Base-by-base conservation (phyloP, 2,113 vertebrate genomes). In the Nycticebus coucang region DNA sequence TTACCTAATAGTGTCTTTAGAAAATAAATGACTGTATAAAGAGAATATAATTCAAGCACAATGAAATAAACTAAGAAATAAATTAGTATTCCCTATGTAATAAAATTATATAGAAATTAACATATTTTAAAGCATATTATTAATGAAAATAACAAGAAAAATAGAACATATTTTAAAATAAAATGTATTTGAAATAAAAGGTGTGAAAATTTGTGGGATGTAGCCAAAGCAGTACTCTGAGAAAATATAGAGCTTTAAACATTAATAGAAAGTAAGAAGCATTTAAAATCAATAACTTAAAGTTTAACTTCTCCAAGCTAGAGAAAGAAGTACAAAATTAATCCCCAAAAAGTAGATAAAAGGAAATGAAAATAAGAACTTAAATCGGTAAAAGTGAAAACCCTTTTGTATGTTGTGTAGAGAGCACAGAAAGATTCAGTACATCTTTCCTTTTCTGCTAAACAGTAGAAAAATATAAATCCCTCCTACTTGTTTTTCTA, bases 401-500 rank as follows among this genome's bases (percentile, higher is more conserved):
- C 41, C 41, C 5, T 41, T 41, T 41, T 41, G 41, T 41, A 41
- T 41, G 41, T 41, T 41, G 41, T 41, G 41, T 3, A 41, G 41
- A 41, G 41, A 41, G 41, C 41, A 41, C 5, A 41, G 41, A 41
- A 41, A 41, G 3, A 41, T 41, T 41, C 41, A 41, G 41, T 41
- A 41, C 41, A 55, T 66, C 21, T 60, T 50, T 96, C 41, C 33
- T 89, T 28, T 62, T 87, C 22, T 94, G 30, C 33, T 97, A 68
- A 95, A 77, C 35, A 19, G 21, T 19, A 88, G 55, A 80, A 93
- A 94, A 94, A 59, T 80, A 37, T 83, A 45, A 8, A 75, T 55
- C 14, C 11, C 13, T 88, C 21, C 6, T 96, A 83, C 14, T 82
- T 96, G 26, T 93, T 96, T 97, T 64, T 35, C 69, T 90, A 35